phyloP scores from a whole-genome alignment of 2,888 invertebrate genomes.

The Prosapia bicincta region DNA sequence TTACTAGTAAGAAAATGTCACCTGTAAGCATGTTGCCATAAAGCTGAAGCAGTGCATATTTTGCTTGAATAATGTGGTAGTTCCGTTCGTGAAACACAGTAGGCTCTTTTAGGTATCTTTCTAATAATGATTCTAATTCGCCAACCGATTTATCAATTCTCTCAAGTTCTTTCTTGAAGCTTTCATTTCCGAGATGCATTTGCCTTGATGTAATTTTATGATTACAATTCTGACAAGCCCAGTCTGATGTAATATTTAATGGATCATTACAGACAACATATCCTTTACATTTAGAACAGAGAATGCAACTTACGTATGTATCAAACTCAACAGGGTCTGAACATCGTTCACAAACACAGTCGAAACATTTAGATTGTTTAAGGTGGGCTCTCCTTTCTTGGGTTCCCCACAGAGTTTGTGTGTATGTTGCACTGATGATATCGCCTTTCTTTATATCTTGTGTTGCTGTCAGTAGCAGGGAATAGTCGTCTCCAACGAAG shows the following conservation, averaged over 20 bases:
- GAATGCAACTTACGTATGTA: conserved; percentile 55
- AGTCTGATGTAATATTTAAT: conserved; percentile 54
- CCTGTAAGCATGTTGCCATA: conserved; percentile 41
- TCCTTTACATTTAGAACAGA: conserved; percentile 59
- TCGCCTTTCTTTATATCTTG: conserved; percentile 63
- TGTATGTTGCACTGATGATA: conserved; percentile 64
- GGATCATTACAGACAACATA: conserved; percentile 60
- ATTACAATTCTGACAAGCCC: conserved; percentile 64
- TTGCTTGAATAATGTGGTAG: conserved; percentile 63
- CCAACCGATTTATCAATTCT: conserved; percentile 54
- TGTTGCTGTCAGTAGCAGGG: conserved; percentile 61
- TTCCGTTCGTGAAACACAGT: conserved; percentile 63
- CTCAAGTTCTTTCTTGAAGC: conserved; percentile 57
- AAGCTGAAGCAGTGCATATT: conserved; percentile 64
- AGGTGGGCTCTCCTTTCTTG: conserved; percentile 61
- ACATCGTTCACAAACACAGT: conserved; percentile 64
- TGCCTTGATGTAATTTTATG: conserved; percentile 56
- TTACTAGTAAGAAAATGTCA: too few species aligned
- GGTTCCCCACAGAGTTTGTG: conserved; percentile 67
- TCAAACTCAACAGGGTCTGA: conserved; percentile 66
- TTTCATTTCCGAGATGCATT: conserved; percentile 60
- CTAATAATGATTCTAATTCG: conserved; percentile 59
- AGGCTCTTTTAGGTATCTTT: conserved; percentile 51
- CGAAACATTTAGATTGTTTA: conserved; percentile 61
- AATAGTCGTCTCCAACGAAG: conserved; percentile 56